Evolutionary conservation across 1,140 invertebrate species (phyloP).

Genomic region (Solenopsis invicta): DNA sequence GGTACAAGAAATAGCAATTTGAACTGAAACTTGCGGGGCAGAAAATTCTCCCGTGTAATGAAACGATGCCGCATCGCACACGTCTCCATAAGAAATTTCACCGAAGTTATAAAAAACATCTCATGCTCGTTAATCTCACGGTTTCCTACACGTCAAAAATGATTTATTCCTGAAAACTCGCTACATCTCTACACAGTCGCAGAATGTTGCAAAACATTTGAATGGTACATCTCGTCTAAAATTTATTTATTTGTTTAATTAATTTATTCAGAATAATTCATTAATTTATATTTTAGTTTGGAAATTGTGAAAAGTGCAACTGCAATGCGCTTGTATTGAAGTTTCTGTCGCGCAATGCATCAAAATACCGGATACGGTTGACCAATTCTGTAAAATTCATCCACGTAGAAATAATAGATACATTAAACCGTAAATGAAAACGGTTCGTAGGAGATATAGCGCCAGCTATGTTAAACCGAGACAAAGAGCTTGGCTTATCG

Average conservation of each 20-base stretch:
- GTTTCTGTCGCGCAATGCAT: background rate
- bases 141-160: constrained; percentile 50
- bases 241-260: constrained; percentile 3
- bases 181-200: constrained; percentile 6
- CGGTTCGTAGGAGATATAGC: background rate
- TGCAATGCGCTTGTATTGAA: background rate
- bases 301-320: background rate
- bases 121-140: constrained; percentile 54
- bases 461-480: background rate
- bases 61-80: constrained; percentile 37
- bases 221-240: background rate
- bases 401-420: background rate
- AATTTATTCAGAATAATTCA: background rate
- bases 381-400: background rate
- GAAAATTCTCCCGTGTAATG: constrained; percentile 43
- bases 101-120: constrained; percentile 44
- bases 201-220: constrained; percentile 19
- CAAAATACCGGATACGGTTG: background rate
- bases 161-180: constrained; percentile 44
- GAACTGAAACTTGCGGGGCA: background rate
- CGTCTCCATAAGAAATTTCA: constrained; percentile 49
- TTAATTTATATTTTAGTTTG: background rate
- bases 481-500: constrained; percentile 45
- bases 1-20: constrained; percentile 23
- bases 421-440: background rate